Percentiles rank a stretch among this genome's conserved stretches.
Conservation (phyloP, 2,888 invertebrate genomes). For the Willowsia nigromaculata region DNA sequence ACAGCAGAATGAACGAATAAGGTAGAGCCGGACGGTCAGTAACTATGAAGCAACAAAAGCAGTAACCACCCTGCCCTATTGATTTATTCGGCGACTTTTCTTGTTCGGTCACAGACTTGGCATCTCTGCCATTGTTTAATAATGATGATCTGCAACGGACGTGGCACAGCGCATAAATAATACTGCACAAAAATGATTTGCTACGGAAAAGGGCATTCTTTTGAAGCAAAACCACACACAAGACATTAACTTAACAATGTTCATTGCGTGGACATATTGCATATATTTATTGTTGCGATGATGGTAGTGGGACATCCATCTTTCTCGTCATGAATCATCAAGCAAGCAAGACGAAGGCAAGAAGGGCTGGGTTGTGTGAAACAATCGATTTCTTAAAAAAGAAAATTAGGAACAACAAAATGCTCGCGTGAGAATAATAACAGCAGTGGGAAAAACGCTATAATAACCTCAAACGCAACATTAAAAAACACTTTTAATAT, state of each 20-base stretch:
- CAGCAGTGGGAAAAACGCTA: background rate
- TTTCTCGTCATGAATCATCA: slow-evolving; percentile 36
- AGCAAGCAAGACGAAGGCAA: background rate
- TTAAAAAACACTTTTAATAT: background rate
- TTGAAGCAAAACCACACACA: slow-evolving; percentile 9
- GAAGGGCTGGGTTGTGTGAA: slow-evolving; percentile 54
- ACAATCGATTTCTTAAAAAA: slow-evolving; percentile 66
- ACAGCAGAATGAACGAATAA: background rate
- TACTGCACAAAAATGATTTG: slow-evolving; percentile 52
- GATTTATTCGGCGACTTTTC: slow-evolving; percentile 56
- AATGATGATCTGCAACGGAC: slow-evolving; percentile 62
- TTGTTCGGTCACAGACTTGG: slow-evolving; percentile 41
- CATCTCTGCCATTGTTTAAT: slow-evolving; percentile 55
- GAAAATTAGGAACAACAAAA: slow-evolving; percentile 52
- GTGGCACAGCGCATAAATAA: slow-evolving; percentile 61
- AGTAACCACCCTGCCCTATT: slow-evolving; percentile 44
- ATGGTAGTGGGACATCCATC: slow-evolving; percentile 15
- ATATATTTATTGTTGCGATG: slow-evolving; percentile 7
- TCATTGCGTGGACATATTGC: background rate
- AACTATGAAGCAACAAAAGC: background rate
- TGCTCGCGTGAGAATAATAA: slow-evolving; percentile 43
- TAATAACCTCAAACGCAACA: slow-evolving; percentile 2
- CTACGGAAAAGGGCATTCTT: slow-evolving; percentile 55
- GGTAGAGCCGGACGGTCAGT: background rate
- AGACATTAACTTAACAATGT: slow-evolving; percentile 46